These are phyloP conservation scores for Protobothrops flavoviridis DNA, from an alignment of 2,113 vertebrate species.

Conservation along the genomic window DNA sequence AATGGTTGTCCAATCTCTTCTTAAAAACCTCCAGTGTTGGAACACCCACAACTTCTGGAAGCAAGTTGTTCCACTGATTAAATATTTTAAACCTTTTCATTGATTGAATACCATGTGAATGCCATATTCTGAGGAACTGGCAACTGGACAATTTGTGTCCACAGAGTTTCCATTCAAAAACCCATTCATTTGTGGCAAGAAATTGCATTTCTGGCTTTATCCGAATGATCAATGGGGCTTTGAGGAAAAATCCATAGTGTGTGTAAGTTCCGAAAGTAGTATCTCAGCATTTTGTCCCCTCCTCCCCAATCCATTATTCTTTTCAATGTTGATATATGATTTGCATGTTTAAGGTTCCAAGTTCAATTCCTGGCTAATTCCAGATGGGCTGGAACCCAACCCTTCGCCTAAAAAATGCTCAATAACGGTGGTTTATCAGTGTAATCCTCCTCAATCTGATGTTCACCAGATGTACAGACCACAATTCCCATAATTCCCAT, in stretches of 20 bases:
- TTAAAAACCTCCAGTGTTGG: background rate
- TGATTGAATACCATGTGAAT: slow-evolving; percentile 1
- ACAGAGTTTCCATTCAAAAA: background rate
- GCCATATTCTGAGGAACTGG: background rate
- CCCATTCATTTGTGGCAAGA: background rate
- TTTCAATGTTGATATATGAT: background rate
- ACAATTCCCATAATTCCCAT: background rate
- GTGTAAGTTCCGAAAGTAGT: background rate
- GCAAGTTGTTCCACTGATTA: background rate
- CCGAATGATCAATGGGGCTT: background rate
- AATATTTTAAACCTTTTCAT: background rate
- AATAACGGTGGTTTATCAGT: background rate
- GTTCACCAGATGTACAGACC: background rate
- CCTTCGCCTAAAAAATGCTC: background rate
- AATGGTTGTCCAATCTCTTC: background rate
- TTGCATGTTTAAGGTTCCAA: background rate
- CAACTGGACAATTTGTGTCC: background rate
- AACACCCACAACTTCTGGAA: background rate
- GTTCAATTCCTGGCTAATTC: background rate
- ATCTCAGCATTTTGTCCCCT: background rate
- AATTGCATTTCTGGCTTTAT: background rate
- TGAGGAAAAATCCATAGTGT: background rate
- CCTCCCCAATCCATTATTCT: background rate
- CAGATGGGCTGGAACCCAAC: background rate
- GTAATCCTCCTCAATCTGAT: background rate